Conservation (phyloP, 2,113 vertebrate species). For the Podilymbus podiceps region DNA sequence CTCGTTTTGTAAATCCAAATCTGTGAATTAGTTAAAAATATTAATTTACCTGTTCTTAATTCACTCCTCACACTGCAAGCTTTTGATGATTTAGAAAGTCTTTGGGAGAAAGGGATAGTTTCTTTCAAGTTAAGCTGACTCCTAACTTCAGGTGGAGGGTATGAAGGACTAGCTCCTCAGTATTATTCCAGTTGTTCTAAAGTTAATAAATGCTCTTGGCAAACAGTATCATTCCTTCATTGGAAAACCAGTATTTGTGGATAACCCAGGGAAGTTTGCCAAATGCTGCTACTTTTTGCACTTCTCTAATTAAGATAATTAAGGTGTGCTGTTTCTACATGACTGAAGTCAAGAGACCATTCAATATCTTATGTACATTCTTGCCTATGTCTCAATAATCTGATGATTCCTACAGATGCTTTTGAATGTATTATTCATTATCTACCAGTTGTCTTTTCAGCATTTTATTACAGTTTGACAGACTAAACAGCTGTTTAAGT, state of each 20-base stretch:
- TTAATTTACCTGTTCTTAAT: not conserved
- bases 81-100: not conserved
- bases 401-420: not conserved
- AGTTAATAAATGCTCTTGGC: not conserved
- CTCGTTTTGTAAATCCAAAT: not conserved
- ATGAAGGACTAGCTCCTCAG: not conserved
- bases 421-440: not conserved
- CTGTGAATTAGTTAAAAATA: not conserved
- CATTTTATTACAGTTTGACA: slow-evolving; percentile 16
- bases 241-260: not conserved
- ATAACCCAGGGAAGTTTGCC: not conserved
- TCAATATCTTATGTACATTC: not conserved
- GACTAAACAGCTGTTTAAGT: slow-evolving; percentile 50
- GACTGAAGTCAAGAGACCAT: not conserved
- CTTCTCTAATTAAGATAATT: slow-evolving; percentile 22
- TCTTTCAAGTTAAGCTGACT: not conserved
- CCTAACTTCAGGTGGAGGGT: not conserved
- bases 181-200: not conserved
- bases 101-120: not conserved
- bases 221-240: not conserved
- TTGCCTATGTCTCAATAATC: not conserved
- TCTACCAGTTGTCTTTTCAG: not conserved
- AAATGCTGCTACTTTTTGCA: not conserved
- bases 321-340: not conserved
- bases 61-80: not conserved